A percentile compares a stretch with the other conserved stretches of the same genome.
Evolutionary conservation across 2,797 vertebrate genomes (phyloP).

Genomic region (Acanthiza pusilla): DNA sequence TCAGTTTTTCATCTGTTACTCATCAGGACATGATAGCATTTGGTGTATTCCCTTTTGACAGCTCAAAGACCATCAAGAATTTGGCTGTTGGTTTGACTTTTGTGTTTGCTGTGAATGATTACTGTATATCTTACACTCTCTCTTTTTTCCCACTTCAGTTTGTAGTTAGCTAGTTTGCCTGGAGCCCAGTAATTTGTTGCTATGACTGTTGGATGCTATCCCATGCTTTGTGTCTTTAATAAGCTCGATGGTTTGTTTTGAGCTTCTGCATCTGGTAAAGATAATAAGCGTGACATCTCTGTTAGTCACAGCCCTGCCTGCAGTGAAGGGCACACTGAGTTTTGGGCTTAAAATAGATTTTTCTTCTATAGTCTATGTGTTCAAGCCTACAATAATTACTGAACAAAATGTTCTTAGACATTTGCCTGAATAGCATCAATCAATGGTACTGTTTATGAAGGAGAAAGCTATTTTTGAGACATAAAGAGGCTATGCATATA

Average conservation of each 20-base stretch:
- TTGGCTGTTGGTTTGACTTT: not conserved
- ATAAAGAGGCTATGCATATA: not conserved
- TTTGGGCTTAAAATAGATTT: slow-evolving; percentile 64
- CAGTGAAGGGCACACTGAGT: not conserved
- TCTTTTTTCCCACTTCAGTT: slow-evolving; percentile 18
- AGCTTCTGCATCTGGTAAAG: slow-evolving; percentile 51
- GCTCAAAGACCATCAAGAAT: not conserved
- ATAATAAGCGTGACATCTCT: slow-evolving; percentile 61
- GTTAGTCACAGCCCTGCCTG: slow-evolving; percentile 61
- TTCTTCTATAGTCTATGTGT: slow-evolving; percentile 18
- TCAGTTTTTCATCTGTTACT: not conserved
- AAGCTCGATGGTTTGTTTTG: slow-evolving; percentile 41
- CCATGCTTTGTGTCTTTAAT: slow-evolving; percentile 58
- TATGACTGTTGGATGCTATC: slow-evolving; percentile 44
- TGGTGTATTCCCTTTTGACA: not conserved
- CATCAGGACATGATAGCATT: not conserved
- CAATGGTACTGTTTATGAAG: slow-evolving; percentile 24
- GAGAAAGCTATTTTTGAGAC: slow-evolving; percentile 24
- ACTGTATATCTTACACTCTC: not conserved
- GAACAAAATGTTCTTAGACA: slow-evolving; percentile 52
- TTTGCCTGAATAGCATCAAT: slow-evolving; percentile 56
- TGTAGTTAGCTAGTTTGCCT: slow-evolving; percentile 34
- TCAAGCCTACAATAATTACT: slow-evolving; percentile 19
- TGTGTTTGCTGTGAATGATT: slow-evolving; percentile 14
- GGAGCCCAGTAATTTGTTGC: slow-evolving; percentile 55